Percentiles rank a stretch among this genome's conserved stretches.
These are phyloP conservation scores for Chymomyza costata DNA, from an alignment of 1,140 invertebrate genomes.

Conservation along the genomic window DNA sequence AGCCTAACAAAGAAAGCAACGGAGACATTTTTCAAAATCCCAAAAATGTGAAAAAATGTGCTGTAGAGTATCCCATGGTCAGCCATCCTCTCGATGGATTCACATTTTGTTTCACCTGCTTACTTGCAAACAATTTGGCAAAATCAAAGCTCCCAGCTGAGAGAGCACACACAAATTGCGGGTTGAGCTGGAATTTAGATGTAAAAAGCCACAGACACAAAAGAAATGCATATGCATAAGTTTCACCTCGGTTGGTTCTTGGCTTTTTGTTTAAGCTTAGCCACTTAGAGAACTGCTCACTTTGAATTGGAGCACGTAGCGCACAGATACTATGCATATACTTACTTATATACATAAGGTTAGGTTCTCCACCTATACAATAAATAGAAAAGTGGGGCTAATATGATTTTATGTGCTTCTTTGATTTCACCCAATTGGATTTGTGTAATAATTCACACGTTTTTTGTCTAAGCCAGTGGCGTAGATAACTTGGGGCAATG, in stretches of 20 bases:
- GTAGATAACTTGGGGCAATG: no score
- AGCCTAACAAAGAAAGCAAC: no score
- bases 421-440: conserved; percentile 47
- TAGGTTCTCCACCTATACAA: no score
- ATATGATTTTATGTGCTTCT: conserved; percentile 41
- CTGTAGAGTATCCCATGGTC: no score
- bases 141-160: conserved; percentile 30
- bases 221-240: conserved; percentile 62
- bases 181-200: conserved; percentile 25
- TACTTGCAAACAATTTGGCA: conserved; percentile 56
- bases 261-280: no score
- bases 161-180: conserved; percentile 38
- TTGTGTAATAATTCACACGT: conserved; percentile 29
- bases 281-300: neutral
- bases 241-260: conserved; percentile 1
- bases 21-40: no score
- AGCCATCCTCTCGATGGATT: no score
- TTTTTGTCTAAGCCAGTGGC: no score
- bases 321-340: neutral
- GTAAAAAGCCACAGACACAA: conserved; percentile 3
- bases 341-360: no score
- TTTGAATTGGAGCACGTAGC: conserved; percentile 7
- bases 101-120: conserved; percentile 56
- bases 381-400: conserved; percentile 9
- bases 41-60: no score